Percentiles rank a stretch among this genome's conserved stretches.
Evolutionary conservation across 2,888 invertebrate species (phyloP).

Genomic region (Tachina lurida): DNA sequence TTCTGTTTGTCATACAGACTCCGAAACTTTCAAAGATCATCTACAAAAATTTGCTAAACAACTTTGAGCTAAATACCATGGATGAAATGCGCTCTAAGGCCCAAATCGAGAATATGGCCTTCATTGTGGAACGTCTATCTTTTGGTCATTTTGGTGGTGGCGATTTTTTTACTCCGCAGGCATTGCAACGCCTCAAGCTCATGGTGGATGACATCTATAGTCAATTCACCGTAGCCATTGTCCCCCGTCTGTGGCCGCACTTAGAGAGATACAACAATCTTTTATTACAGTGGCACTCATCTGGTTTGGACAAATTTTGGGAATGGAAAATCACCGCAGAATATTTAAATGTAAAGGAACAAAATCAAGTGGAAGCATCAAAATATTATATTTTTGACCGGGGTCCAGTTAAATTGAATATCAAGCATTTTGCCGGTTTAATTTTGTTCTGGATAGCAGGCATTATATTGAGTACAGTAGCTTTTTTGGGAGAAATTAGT

Average conservation of each 20-base stretch:
- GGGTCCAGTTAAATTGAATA: constrained; percentile 75
- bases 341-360: constrained; percentile 75
- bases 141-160: constrained; percentile 76
- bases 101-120: constrained; percentile 84
- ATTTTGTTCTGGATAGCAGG: constrained; percentile 78
- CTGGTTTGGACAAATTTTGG: constrained; percentile 87
- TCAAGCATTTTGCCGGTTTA: constrained; percentile 78
- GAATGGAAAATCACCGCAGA: constrained; percentile 83
- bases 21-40: neutral
- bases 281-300: constrained; percentile 85
- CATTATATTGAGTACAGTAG: constrained; percentile 35
- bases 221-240: constrained; percentile 85
- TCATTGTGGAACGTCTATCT: constrained; percentile 86
- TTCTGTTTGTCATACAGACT: neutral
- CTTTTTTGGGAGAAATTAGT: constrained; percentile 6
- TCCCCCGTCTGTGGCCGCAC: constrained; percentile 86
- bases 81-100: constrained; percentile 79
- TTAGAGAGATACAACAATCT: constrained; percentile 84
- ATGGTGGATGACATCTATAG: constrained; percentile 88
- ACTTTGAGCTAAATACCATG: constrained; percentile 27
- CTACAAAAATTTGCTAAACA: constrained; percentile 1
- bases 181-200: constrained; percentile 84
- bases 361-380: constrained; percentile 76
- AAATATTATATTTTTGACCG: constrained; percentile 71
- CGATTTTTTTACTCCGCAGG: constrained; percentile 84